Evolutionary conservation across 2,888 invertebrate species (phyloP).

Genomic region (Caenorhabditis becei): DNA sequence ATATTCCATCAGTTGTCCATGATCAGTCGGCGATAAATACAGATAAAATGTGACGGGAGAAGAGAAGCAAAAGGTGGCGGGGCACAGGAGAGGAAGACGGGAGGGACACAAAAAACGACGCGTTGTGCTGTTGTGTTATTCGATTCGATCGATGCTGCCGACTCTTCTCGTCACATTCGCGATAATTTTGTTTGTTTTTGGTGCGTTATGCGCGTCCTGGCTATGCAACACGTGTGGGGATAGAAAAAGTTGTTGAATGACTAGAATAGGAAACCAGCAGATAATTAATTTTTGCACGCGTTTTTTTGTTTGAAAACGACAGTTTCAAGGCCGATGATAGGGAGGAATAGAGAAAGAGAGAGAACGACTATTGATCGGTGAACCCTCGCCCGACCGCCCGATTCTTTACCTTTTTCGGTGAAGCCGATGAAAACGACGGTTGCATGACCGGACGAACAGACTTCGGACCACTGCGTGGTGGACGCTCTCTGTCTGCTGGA

Average conservation of each 20-base stretch:
- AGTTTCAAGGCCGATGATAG: slow-evolving; percentile 36
- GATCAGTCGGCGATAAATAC: background rate
- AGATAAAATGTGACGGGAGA: background rate
- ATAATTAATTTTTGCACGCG: slow-evolving; percentile 25
- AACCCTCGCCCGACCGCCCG: background rate
- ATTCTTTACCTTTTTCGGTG: slow-evolving; percentile 38
- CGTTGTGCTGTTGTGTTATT: slow-evolving; percentile 1
- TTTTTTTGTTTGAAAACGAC: slow-evolving; percentile 35
- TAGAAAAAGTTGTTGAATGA: background rate
- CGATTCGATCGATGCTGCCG: slow-evolving; percentile 33
- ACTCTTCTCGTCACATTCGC: slow-evolving; percentile 21
- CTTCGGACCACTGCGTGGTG: slow-evolving; percentile 16
- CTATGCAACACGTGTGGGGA: slow-evolving; percentile 4
- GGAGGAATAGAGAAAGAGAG: slow-evolving; percentile 40
- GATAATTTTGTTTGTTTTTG: slow-evolving; percentile 27
- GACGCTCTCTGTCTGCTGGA: slow-evolving; percentile 27
- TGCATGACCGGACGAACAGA: background rate
- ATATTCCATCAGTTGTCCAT: slow-evolving; percentile 13
- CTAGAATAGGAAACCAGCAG: background rate
- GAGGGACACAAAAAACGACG: slow-evolving; percentile 14
- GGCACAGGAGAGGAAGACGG: background rate
- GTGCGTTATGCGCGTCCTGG: background rate
- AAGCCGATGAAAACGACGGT: background rate
- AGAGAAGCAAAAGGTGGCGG: background rate
- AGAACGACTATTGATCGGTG: slow-evolving; percentile 24